Evolutionary conservation across 2,113 vertebrate species (phyloP).

Genomic region (Megaptera novaeangliae): DNA sequence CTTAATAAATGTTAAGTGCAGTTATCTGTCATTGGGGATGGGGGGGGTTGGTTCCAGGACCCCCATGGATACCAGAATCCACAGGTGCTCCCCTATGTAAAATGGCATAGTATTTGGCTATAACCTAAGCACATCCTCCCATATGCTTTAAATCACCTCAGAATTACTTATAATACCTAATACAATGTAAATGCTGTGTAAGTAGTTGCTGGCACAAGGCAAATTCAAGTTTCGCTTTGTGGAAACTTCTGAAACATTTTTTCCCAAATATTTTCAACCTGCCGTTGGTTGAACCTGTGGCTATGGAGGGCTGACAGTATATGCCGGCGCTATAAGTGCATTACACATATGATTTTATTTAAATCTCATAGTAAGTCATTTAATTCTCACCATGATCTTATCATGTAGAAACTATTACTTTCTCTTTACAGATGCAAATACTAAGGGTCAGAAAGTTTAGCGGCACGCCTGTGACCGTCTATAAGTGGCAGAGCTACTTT

Average conservation of each 20-base stretch:
- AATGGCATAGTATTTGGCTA: background rate
- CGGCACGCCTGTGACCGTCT: background rate
- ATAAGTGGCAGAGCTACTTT: background rate
- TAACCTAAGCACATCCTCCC: background rate
- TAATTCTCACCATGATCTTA: background rate
- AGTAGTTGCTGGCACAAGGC: background rate
- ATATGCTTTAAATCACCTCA: background rate
- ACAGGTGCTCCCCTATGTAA: background rate
- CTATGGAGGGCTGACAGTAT: background rate
- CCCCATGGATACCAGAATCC: background rate
- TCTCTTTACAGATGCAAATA: background rate
- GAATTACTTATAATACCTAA: background rate
- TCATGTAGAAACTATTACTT: background rate
- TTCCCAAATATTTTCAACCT: background rate
- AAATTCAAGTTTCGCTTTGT: background rate
- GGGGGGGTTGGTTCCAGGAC: background rate
- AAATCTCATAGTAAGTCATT: background rate
- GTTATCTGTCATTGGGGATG: accelerated
- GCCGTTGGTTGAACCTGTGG: background rate
- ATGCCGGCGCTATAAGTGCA: background rate
- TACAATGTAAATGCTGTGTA: background rate
- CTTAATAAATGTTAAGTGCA: background rate
- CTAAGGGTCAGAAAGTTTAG: background rate
- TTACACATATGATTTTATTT: background rate
- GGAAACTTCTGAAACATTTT: background rate